Base-by-base conservation (phyloP, 2,888 invertebrate species). In the Luffia ferchaultella region DNA sequence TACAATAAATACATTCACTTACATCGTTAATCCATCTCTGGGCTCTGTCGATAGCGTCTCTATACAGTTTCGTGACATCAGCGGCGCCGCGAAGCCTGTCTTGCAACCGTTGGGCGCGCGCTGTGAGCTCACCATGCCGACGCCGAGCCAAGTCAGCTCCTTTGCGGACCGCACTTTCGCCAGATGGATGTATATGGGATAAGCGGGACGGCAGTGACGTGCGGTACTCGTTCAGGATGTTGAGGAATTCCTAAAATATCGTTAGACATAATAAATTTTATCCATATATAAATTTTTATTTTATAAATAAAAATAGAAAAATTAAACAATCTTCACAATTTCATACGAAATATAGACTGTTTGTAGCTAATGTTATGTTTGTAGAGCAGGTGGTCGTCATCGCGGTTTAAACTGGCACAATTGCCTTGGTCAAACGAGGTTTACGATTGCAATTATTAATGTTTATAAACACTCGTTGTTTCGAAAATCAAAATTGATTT, bases 141-240 rank as follows among this genome's bases (percentile, higher is more conserved):
- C 91, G 87, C 0, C 93, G 89, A 1, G 95, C 92, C 18, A 91
- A 80, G 1, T 90, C 90, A 0, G 95, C 93, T 64, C 90, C 91
- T 62, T 88, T 92, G 43, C 93, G 89, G 46, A 96, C 91, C 1
- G 90, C 90, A 59, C 91, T 89, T 43, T 90, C 90, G 0, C 87
- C 78, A 0, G 88, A 68, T 0, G 90, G 89, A 59, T 91, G 88
- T 50, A 95, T 87, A 72, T 94, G 93, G 0, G 93, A 89, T 53
- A 95, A 77, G 1, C 96, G 89, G 20, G 93, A 90, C 1, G 95
- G 95, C 17, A 96, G 74, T 16, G 91, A 87, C 1, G 94, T 93
- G 57, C 96, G 89, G 85, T 94, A 95, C 57, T 95, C 94, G 78
- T 96, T 96, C 40, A 96, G 85, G 42, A 91, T 86, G 16, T 88